Evolutionary conservation across 2,888 invertebrate genomes (phyloP).

Genomic region (Aethes cnicana): DNA sequence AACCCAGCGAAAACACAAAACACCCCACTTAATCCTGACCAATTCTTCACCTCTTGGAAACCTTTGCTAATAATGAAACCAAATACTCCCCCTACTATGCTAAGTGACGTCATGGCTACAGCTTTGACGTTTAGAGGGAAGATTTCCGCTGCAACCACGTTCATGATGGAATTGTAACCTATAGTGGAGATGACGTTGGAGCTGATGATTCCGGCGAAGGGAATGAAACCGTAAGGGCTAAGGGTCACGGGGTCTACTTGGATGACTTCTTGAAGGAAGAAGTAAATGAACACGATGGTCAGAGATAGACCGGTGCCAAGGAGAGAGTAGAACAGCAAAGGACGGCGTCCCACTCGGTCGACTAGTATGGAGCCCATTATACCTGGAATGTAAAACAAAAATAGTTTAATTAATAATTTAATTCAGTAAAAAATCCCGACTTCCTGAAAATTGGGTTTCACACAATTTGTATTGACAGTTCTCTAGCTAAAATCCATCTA

Average conservation of each 20-base stretch:
- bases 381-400: slow-evolving; percentile 48
- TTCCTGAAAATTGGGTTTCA: too few relatives aligned
- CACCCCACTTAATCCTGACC: slow-evolving; percentile 68
- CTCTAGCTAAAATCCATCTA: too few relatives aligned
- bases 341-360: slow-evolving; percentile 69
- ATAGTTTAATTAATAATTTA: background rate
- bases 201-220: slow-evolving; percentile 65
- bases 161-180: slow-evolving; percentile 75
- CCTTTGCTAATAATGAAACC: slow-evolving; percentile 75
- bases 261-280: slow-evolving; percentile 54
- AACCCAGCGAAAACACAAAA: slow-evolving; percentile 72
- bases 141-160: slow-evolving; percentile 76
- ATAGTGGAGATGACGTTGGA: slow-evolving; percentile 51
- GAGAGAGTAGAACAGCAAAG: slow-evolving; percentile 67
- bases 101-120: slow-evolving; percentile 70
- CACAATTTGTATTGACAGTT: too few relatives aligned
- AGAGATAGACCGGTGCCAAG: slow-evolving; percentile 51
- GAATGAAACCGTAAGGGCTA: slow-evolving; percentile 54
- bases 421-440: background rate
- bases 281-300: slow-evolving; percentile 56
- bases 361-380: slow-evolving; percentile 57
- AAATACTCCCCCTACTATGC: slow-evolving; percentile 68
- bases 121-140: slow-evolving; percentile 82
- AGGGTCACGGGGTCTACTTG: slow-evolving; percentile 42
- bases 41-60: slow-evolving; percentile 74